A percentile compares a stretch with the other conserved stretches of the same genome.
Conservation (phyloP, 2,797 vertebrate species). For the Staurois parvus region DNA sequence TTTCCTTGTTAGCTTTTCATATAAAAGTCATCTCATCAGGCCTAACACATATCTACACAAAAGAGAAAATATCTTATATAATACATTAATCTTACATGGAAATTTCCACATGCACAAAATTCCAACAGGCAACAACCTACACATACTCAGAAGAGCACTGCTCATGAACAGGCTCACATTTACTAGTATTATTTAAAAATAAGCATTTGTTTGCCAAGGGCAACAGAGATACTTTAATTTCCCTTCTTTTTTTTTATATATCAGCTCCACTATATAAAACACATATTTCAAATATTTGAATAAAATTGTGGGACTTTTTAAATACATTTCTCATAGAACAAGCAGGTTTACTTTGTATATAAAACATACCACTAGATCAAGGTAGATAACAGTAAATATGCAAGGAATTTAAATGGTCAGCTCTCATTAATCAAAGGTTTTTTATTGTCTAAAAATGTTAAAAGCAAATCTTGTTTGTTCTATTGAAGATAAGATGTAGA, state of each 20-base stretch:
- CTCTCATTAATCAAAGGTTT: slow-evolving; percentile 39
- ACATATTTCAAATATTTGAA: neutral
- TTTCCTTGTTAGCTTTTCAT: neutral
- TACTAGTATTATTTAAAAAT: no score
- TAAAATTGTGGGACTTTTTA: neutral
- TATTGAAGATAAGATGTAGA: slow-evolving; percentile 17
- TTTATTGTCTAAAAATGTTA: slow-evolving; percentile 20
- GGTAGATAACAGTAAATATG: slow-evolving; percentile 34
- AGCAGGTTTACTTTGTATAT: slow-evolving; percentile 16
- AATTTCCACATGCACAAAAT: no score
- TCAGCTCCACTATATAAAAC: neutral
- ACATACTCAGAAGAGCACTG: no score
- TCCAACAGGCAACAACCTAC: no score
- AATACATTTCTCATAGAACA: slow-evolving; percentile 1
- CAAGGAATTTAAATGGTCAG: slow-evolving; percentile 47
- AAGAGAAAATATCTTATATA: no score
- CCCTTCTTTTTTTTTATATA: neutral
- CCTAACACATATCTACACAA: no score
- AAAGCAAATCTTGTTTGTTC: slow-evolving; percentile 28
- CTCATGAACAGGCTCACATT: no score
- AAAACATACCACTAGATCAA: slow-evolving; percentile 31
- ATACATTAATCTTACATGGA: no score
- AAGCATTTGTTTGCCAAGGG: neutral
- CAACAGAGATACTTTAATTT: neutral
- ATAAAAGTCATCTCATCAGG: no score